Conservation (phyloP, 2,797 vertebrate species). For the Anguilla megastoma region DNA sequence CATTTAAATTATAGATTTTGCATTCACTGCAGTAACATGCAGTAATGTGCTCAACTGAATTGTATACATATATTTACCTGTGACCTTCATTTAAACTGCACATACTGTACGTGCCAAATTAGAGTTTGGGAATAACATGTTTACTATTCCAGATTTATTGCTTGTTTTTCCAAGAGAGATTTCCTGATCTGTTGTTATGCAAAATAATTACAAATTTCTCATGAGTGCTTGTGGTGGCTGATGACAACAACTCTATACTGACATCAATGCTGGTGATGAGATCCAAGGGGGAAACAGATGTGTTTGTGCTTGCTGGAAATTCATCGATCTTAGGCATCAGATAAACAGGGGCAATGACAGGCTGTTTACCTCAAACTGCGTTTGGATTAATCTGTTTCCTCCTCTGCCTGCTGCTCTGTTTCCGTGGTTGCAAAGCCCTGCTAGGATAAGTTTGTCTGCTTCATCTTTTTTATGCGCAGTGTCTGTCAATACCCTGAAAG, state of each 20-base stretch:
- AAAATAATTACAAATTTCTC: not conserved
- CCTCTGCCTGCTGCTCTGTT: conserved; percentile 49
- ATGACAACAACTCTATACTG: conserved; percentile 63
- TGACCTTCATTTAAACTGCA: not conserved
- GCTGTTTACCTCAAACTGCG: conserved; percentile 70
- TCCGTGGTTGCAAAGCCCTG: conserved; percentile 43
- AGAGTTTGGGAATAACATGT: not conserved
- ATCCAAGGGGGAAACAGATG: conserved; percentile 46
- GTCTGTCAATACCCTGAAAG: conserved; percentile 10
- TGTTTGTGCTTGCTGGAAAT: conserved; percentile 52
- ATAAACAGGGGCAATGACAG: conserved; percentile 68
- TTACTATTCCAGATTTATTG: not conserved
- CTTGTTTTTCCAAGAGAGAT: not conserved
- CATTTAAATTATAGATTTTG: too few species aligned
- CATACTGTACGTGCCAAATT: not conserved
- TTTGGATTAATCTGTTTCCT: conserved; percentile 66
- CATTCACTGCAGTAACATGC: not conserved
- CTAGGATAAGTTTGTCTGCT: not conserved
- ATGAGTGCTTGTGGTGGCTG: not conserved
- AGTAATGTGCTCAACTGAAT: not conserved
- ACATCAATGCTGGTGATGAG: conserved; percentile 34
- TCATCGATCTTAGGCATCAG: conserved; percentile 69
- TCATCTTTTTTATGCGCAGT: not conserved
- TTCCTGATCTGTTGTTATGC: not conserved
- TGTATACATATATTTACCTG: not conserved